A percentile compares a stretch with the other conserved stretches of the same genome.
These are phyloP conservation scores for Mormyrops boulengeri DNA, from an alignment of 2,797 vertebrate species.

Conservation along the genomic window DNA sequence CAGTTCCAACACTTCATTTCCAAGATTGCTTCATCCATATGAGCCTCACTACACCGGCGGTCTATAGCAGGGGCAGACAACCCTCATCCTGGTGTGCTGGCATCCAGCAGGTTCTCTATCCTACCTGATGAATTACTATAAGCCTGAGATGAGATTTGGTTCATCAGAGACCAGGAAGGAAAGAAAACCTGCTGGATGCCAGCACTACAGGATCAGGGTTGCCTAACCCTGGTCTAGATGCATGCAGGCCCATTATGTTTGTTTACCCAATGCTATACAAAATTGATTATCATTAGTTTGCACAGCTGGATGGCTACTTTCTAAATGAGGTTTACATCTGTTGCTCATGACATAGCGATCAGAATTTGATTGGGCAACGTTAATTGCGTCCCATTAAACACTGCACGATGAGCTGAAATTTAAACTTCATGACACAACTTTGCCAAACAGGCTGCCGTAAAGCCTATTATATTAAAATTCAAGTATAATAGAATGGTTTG, in stretches of 20 bases:
- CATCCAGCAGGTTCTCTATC: neutral
- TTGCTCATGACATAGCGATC: neutral
- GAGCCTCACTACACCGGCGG: neutral
- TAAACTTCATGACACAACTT: neutral
- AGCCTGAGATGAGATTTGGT: neutral
- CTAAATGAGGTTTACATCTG: neutral
- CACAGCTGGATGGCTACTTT: neutral
- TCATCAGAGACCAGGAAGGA: neutral
- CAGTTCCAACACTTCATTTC: neutral
- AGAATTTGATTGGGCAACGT: neutral
- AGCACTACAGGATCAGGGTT: neutral
- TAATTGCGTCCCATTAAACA: neutral
- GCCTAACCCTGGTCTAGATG: neutral
- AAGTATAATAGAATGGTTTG: neutral
- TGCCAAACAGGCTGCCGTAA: neutral
- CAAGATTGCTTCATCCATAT: neutral
- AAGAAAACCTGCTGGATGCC: neutral
- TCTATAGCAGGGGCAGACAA: neutral
- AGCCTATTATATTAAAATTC: neutral
- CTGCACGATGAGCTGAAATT: neutral
- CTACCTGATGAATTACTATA: neutral
- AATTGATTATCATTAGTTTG: neutral
- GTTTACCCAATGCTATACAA: neutral
- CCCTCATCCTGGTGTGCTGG: neutral
- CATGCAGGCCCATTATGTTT: neutral